Base-by-base conservation (phyloP, 2,797 vertebrate genomes). In the Cyclopterus lumpus region DNA sequence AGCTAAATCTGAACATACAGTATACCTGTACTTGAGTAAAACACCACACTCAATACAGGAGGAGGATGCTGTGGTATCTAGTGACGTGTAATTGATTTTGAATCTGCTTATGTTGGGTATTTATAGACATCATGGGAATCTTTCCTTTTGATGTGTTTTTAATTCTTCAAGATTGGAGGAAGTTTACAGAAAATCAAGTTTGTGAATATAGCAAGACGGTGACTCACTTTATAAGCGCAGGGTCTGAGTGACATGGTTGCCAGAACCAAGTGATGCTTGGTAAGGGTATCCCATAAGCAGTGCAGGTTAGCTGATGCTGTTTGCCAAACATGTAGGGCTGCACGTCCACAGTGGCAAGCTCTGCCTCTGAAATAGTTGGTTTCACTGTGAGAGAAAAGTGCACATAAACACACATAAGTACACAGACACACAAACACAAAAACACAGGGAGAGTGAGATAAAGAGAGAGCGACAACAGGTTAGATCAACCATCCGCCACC, bases 321-420 rank as follows among this genome's bases (percentile, higher is more conserved):
- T 88, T 91, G 69, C 93, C 92, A 54, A 92, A 67, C 60, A 59
- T 83, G 89, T 91, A 93, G 32, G 88, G 84, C 67, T 91, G 93
- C 69, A 92, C 72, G 2, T 93, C 89, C 60, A 66, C 63, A n/a
- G 73, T 44, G 46, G 81, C 60, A 9, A 95, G 80, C 46, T 96
- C 95, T 49, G 93, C 95, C 77, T 97, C 96, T 24, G 85, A 95
- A 88, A 99, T 97, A 76, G 88, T 93, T 68, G 97, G 97, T 80
- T 91, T 96, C 81, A 95, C 97, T 99, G 88, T 73, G 24, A 77
- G 38, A 55, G 32, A 72, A 34, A 71, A 54, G 59, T 22, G 3
- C 16, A 66, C 12, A 44, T 5, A 28, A 58, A 66, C 5, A 72
- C 15, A 72, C 20, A 64, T 24, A 71, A 10, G 60, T 8, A 55